phyloP scores from a whole-genome alignment of 2,797 vertebrate species.

The Hydrophis major region DNA sequence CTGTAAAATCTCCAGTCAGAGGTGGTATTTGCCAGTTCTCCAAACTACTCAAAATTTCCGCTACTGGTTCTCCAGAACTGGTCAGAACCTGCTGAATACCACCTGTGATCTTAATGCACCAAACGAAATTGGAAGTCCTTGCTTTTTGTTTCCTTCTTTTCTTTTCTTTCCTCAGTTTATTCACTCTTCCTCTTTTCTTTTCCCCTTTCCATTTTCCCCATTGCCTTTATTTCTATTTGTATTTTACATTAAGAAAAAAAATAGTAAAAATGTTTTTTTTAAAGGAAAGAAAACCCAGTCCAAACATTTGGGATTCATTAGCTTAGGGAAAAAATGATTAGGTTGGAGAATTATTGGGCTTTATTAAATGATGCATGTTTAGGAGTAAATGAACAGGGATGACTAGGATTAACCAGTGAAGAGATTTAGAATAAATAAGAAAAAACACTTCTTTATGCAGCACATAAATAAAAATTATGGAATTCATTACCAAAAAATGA shows the following conservation, averaged over 20 bases:
- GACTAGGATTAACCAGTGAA: neutral
- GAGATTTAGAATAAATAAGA: neutral
- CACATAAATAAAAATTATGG: neutral
- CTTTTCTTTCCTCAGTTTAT: neutral
- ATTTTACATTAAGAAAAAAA: neutral
- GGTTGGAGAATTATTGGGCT: neutral
- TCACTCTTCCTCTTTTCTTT: neutral
- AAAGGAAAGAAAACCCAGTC: neutral
- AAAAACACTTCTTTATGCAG: neutral
- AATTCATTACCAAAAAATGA: neutral
- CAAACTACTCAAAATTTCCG: too few relatives aligned
- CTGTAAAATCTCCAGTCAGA: too few relatives aligned
- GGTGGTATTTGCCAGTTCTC: too few relatives aligned
- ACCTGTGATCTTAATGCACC: neutral
- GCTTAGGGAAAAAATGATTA: neutral
- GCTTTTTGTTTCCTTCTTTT: neutral
- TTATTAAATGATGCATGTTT: neutral
- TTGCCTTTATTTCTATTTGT: neutral
- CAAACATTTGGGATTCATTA: neutral
- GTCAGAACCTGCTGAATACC: too few relatives aligned
- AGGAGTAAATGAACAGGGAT: neutral
- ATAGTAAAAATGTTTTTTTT: neutral
- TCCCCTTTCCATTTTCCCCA: neutral
- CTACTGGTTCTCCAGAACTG: too few relatives aligned
- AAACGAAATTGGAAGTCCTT: neutral